Conservation (phyloP, 2,113 vertebrate species). For the Eulacestoma nigropectus region DNA sequence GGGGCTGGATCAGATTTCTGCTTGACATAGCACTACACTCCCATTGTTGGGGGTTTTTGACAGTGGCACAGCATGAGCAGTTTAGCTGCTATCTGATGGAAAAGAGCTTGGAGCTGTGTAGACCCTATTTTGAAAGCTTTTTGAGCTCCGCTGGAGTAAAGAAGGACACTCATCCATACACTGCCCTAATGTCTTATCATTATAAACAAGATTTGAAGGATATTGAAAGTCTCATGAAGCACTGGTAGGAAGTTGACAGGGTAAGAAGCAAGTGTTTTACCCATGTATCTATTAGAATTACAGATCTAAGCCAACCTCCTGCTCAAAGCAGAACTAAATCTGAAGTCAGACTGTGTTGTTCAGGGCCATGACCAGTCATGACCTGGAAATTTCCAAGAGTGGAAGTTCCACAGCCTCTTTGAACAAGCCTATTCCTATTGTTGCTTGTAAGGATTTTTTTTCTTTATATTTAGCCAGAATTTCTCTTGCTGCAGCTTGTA, state of each 20-base stretch:
- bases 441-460: background rate
- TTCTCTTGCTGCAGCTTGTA: background rate
- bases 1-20: background rate
- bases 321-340: background rate
- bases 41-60: background rate
- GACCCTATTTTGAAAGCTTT: background rate
- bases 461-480: background rate
- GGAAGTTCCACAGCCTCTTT: background rate
- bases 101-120: background rate
- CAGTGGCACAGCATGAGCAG: background rate
- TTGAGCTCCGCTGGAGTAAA: background rate
- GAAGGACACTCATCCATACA: background rate
- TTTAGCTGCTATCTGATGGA: background rate
- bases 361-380: background rate
- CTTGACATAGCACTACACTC: background rate
- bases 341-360: background rate
- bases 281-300: background rate
- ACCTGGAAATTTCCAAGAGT: background rate
- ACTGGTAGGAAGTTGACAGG: background rate
- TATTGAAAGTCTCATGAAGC: background rate
- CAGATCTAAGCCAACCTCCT: background rate
- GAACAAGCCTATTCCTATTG: background rate
- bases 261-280: background rate
- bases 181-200: background rate
- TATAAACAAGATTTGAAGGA: background rate